Percentiles rank a stretch among this genome's conserved stretches.
phyloP scores from a whole-genome alignment of 2,888 invertebrate genomes.

The Leptinotarsa tumamoca region DNA sequence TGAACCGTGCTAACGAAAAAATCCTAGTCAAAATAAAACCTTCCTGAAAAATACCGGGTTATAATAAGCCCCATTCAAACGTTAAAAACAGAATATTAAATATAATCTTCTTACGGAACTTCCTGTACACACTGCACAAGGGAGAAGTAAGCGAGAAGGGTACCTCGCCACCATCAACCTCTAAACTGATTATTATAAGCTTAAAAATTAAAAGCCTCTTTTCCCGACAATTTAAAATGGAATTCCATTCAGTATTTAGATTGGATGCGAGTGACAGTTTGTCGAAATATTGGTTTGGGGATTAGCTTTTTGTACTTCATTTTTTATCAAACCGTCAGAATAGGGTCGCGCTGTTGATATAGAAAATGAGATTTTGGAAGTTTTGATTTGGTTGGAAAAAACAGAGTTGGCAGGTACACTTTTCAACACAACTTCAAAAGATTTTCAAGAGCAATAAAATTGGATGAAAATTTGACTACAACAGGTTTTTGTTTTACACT shows the following conservation, averaged over 20 bases:
- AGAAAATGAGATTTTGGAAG: slow-evolving; percentile 13
- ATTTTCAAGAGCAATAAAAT: background rate
- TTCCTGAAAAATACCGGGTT: slow-evolving; percentile 20
- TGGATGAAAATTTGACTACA: background rate
- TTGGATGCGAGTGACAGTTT: slow-evolving; percentile 41
- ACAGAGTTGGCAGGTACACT: background rate
- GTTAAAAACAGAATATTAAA: slow-evolving; percentile 51
- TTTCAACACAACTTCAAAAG: background rate
- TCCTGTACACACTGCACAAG: slow-evolving; percentile 38
- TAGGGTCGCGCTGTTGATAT: slow-evolving; percentile 13
- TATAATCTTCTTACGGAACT: slow-evolving; percentile 50
- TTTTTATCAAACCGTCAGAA: slow-evolving; percentile 13
- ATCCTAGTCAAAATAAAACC: slow-evolving; percentile 27
- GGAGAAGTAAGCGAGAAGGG: slow-evolving; percentile 34
- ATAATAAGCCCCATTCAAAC: slow-evolving; percentile 42
- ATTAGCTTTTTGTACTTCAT: slow-evolving; percentile 37
- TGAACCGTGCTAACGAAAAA: background rate
- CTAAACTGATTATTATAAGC: slow-evolving; percentile 48
- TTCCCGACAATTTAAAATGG: slow-evolving; percentile 44
- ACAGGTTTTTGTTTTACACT: too few relatives aligned
- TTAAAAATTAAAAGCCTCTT: slow-evolving; percentile 47
- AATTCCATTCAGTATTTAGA: slow-evolving; percentile 38
- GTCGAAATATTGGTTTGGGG: slow-evolving; percentile 39
- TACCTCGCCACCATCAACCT: slow-evolving; percentile 39
- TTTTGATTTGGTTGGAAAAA: background rate